phyloP scores from a whole-genome alignment of 2,797 vertebrate species.

The Menidia menidia region DNA sequence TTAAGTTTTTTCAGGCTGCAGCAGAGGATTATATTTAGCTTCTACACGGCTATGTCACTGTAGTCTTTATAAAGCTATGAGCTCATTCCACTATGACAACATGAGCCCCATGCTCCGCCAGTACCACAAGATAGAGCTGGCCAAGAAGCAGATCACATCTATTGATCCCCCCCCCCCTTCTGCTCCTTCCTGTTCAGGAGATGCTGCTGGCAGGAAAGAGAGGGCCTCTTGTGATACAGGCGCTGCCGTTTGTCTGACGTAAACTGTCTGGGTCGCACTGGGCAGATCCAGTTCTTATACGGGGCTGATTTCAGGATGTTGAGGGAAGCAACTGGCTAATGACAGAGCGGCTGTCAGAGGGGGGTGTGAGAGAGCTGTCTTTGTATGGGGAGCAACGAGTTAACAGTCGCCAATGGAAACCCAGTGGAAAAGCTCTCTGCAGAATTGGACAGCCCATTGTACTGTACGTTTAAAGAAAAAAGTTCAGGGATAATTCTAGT shows the following conservation, averaged over 20 bases:
- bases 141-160: constrained; percentile 85
- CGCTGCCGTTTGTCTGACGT: constrained; percentile 75
- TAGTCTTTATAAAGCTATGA: constrained; percentile 86
- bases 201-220: constrained; percentile 72
- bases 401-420: constrained; percentile 65
- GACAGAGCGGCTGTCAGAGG: constrained; percentile 49
- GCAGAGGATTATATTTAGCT: constrained; percentile 86
- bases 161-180: constrained; percentile 74
- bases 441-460: constrained; percentile 74
- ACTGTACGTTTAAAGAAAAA: constrained; percentile 58
- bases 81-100: constrained; percentile 84
- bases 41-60: constrained; percentile 78
- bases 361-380: constrained; percentile 35
- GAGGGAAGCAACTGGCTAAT: constrained; percentile 58
- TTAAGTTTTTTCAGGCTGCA: constrained; percentile 82
- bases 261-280: constrained; percentile 75
- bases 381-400: constrained; percentile 61
- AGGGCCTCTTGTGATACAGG: constrained; percentile 67
- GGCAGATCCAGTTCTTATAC: constrained; percentile 73
- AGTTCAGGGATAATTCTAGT: constrained; percentile 61
- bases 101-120: constrained; percentile 76
- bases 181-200: constrained; percentile 80
- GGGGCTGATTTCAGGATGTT: constrained; percentile 72
- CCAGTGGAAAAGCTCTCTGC: constrained; percentile 70
- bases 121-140: constrained; percentile 74